phyloP scores from a whole-genome alignment of 1,140 invertebrate genomes.

The Venustaconcha ellipsiformis region DNA sequence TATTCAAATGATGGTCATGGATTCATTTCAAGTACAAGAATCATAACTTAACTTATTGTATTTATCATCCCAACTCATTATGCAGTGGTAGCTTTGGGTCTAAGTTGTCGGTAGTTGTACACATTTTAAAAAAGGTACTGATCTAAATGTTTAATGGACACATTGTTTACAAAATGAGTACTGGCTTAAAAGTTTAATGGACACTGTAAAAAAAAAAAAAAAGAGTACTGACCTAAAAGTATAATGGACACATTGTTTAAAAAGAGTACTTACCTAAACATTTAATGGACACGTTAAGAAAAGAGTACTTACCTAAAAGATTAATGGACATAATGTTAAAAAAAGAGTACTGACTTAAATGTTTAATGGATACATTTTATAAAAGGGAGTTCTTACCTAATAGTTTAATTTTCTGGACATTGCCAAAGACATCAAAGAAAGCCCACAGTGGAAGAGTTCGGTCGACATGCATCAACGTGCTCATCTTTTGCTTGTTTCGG shows the following conservation, averaged over 20 bases:
- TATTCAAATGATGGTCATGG: too few species aligned
- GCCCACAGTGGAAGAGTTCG: slow-evolving; percentile 86
- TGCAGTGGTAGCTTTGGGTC: neutral
- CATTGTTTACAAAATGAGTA: too few species aligned
- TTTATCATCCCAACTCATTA: neutral
- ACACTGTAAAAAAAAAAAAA: too few species aligned
- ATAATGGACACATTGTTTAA: too few species aligned
- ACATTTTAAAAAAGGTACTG: neutral
- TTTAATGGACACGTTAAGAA: too few species aligned
- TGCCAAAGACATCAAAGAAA: slow-evolving; percentile 96
- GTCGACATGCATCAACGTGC: slow-evolving; percentile 94
- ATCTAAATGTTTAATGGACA: too few species aligned
- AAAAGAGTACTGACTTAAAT: too few species aligned
- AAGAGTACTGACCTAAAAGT: too few species aligned
- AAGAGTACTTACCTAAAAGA: neutral
- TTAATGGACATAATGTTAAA: neutral
- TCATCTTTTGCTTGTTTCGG: slow-evolving; percentile 84
- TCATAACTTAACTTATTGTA: too few species aligned
- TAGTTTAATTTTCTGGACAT: slow-evolving; percentile 86
- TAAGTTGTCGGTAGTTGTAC: neutral
- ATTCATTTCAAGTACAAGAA: too few species aligned
- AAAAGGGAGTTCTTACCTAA: slow-evolving; percentile 69
- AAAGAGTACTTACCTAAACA: too few species aligned
- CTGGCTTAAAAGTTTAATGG: too few species aligned
- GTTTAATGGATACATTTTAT: neutral